phyloP scores from a whole-genome alignment of 92 coral and sea anemone species.

The Zoanthus sociatus region DNA sequence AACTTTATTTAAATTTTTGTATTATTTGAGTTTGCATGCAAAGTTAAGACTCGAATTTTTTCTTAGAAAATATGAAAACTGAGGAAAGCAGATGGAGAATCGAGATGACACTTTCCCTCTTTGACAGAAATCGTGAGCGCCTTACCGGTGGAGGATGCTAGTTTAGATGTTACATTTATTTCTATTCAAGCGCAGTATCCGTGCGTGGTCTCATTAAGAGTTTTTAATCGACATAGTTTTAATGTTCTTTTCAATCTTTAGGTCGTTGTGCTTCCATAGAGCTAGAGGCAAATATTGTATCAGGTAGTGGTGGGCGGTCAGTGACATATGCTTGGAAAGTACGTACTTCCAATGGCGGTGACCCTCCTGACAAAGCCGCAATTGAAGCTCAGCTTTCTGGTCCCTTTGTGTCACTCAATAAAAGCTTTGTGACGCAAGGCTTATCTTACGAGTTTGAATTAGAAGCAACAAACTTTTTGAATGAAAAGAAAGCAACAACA shows the following conservation, averaged over 20 bases:
- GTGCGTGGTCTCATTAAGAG: too few relatives aligned
- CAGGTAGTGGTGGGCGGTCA: not conserved
- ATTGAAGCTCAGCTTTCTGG: not conserved
- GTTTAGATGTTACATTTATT: too few relatives aligned
- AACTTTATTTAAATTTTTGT: too few relatives aligned
- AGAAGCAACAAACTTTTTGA: constrained; percentile 21
- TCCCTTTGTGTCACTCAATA: not conserved
- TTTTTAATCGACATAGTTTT: not conserved
- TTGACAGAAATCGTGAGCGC: too few relatives aligned
- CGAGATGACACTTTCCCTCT: too few relatives aligned
- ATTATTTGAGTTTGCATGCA: too few relatives aligned
- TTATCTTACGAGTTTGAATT: not conserved
- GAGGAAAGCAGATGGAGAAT: too few relatives aligned
- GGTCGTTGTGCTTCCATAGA: constrained; percentile 15
- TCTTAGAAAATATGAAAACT: too few relatives aligned
- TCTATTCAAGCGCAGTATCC: too few relatives aligned
- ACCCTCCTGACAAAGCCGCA: constrained; percentile 3
- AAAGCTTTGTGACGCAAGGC: not conserved
- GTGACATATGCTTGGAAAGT: not conserved
- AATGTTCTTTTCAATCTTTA: not conserved
- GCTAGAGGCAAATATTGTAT: not conserved
- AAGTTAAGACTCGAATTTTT: too few relatives aligned
- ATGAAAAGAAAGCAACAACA: not conserved
- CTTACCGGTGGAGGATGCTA: too few relatives aligned
- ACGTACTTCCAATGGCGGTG: not conserved